Conservation (phyloP, 2,113 vertebrate species). For the Pipra filicauda region DNA sequence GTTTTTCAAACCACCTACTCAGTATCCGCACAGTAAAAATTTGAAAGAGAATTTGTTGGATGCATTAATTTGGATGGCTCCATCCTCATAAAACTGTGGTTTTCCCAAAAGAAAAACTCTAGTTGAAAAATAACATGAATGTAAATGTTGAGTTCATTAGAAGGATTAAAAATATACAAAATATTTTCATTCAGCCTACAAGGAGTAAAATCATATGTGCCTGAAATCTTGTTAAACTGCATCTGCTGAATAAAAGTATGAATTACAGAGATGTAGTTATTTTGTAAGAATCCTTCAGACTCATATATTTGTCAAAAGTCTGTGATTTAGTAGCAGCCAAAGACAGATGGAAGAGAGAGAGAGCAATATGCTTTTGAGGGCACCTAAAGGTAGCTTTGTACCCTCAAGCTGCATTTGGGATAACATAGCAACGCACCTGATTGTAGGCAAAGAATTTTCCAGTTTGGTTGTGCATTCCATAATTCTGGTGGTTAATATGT, state of each 20-base stretch:
- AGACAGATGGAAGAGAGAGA: neutral
- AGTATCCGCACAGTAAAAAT: neutral
- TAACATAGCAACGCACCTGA: neutral
- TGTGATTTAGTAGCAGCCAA: neutral
- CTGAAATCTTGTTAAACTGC: neutral
- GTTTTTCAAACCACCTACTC: neutral
- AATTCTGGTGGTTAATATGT: neutral
- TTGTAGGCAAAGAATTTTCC: neutral
- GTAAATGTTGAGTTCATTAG: neutral
- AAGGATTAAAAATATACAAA: neutral
- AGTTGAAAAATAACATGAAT: neutral
- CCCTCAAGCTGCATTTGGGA: neutral
- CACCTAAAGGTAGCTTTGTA: neutral
- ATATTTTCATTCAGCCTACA: neutral
- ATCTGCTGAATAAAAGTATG: neutral
- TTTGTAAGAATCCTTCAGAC: neutral
- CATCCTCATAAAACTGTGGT: neutral
- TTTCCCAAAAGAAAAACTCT: neutral
- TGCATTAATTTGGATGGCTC: neutral
- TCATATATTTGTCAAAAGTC: neutral
- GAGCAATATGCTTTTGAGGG: neutral
- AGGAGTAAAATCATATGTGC: neutral
- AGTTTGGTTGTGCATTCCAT: neutral
- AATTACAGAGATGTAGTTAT: neutral
- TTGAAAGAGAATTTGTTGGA: neutral